A percentile compares a stretch with the other conserved stretches of the same genome.
Evolutionary conservation across 2,113 vertebrate genomes (phyloP).

Genomic region (Calonectris borealis): DNA sequence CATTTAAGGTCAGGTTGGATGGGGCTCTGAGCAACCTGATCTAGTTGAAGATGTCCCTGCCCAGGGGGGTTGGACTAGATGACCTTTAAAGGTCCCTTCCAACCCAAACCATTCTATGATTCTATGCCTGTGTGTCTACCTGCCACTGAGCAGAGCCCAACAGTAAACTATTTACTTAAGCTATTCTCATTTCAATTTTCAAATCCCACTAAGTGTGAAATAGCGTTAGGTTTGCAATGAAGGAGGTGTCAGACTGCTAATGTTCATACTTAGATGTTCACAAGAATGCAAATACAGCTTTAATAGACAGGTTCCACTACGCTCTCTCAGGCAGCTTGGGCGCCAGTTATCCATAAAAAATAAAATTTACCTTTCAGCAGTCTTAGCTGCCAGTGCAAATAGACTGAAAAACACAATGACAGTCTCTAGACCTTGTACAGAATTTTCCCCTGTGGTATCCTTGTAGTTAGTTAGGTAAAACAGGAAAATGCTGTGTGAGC

Average conservation of each 20-base stretch:
- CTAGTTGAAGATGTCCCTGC: no score
- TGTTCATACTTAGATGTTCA: background rate
- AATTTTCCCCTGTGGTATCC: background rate
- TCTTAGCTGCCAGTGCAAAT: background rate
- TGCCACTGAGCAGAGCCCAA: background rate
- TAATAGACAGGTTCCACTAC: background rate
- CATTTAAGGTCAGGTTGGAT: no score
- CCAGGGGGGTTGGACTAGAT: no score
- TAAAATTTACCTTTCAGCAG: background rate
- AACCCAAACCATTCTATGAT: no score
- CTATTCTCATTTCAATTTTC: constrained; percentile 20
- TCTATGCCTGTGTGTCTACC: background rate
- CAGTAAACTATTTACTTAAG: background rate
- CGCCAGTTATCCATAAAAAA: background rate
- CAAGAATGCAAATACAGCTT: background rate
- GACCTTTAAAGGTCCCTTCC: no score
- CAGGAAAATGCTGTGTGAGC: background rate
- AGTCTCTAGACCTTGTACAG: background rate
- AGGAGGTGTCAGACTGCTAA: constrained; percentile 20
- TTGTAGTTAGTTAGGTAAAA: background rate
- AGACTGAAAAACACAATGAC: background rate
- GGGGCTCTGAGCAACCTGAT: no score
- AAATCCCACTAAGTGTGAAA: constrained; percentile 53
- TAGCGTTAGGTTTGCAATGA: background rate
- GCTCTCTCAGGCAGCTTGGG: background rate